Percentiles rank a stretch among this genome's conserved stretches.
These are phyloP conservation scores for Nothocercus nigrocapillus DNA, from an alignment of 2,113 vertebrate species.

Conservation along the genomic window DNA sequence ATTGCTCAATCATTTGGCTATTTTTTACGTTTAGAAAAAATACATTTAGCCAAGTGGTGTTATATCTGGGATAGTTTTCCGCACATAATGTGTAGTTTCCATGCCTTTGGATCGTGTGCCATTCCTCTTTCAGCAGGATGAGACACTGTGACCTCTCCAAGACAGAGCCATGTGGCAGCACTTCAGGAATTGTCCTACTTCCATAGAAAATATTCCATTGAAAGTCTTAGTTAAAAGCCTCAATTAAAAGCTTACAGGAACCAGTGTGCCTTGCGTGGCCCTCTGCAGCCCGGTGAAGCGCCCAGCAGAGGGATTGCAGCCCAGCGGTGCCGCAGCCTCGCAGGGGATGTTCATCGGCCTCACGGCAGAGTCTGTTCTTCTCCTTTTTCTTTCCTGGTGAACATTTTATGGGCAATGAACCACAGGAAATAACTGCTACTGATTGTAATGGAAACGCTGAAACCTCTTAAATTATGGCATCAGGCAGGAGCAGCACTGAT, in stretches of 20 bases:
- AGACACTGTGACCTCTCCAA: background rate
- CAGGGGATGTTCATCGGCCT: background rate
- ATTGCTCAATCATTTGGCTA: background rate
- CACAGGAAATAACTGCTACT: conserved; percentile 50
- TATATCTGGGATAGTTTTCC: background rate
- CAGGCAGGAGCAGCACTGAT: conserved; percentile 45
- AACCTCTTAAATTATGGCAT: conserved; percentile 58
- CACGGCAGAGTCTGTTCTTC: background rate
- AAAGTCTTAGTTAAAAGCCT: conserved; percentile 38
- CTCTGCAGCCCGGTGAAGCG: conserved; percentile 37
- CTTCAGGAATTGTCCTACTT: background rate
- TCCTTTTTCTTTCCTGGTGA: background rate
- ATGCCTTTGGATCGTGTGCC: background rate
- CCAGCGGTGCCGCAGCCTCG: background rate
- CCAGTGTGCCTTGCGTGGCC: background rate
- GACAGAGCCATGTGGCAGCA: background rate
- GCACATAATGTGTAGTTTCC: background rate
- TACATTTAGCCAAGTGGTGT: too few species aligned
- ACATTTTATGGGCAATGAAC: conserved; percentile 60
- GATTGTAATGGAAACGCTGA: conserved; percentile 69
- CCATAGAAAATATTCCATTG: background rate
- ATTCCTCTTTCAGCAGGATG: background rate
- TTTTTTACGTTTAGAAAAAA: background rate
- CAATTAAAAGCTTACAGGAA: conserved; percentile 34
- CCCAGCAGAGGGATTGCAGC: conserved; percentile 6